These are phyloP conservation scores for Anabacerthia variegaticeps DNA, from an alignment of 2,797 vertebrate genomes.

Conservation along the genomic window DNA sequence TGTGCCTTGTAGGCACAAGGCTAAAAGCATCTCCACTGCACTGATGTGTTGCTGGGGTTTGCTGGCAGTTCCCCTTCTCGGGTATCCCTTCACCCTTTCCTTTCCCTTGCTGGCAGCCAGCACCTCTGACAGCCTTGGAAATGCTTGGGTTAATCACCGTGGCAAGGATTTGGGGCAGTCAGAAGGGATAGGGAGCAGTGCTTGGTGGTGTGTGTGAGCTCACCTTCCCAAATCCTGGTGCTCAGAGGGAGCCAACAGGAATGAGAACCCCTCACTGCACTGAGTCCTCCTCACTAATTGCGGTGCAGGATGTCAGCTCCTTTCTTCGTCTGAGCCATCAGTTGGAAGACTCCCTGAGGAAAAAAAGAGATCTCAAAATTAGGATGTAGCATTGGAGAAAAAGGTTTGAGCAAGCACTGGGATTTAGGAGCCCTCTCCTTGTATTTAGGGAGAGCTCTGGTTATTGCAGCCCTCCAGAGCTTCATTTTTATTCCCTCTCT, in stretches of 20 bases:
- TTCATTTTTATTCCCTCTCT: background rate
- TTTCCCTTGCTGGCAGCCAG: background rate
- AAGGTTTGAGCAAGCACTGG: background rate
- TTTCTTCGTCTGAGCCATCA: background rate
- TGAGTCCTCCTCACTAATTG: background rate
- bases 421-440: background rate
- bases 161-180: background rate
- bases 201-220: background rate
- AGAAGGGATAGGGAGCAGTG: constrained; percentile 2
- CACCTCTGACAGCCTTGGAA: background rate
- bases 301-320: background rate
- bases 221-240: background rate
- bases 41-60: background rate
- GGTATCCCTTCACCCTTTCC: background rate
- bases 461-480: background rate
- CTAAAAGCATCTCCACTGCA: background rate
- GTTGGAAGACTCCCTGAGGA: background rate
- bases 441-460: background rate
- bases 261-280: background rate
- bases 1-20: background rate
- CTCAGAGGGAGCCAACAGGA: background rate
- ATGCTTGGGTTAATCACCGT: background rate
- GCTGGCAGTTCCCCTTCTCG: background rate
- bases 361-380: background rate
- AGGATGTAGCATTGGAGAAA: fast-evolving